Base-by-base conservation (phyloP, 2,888 invertebrate genomes). In the Sarcophaga variegata region DNA sequence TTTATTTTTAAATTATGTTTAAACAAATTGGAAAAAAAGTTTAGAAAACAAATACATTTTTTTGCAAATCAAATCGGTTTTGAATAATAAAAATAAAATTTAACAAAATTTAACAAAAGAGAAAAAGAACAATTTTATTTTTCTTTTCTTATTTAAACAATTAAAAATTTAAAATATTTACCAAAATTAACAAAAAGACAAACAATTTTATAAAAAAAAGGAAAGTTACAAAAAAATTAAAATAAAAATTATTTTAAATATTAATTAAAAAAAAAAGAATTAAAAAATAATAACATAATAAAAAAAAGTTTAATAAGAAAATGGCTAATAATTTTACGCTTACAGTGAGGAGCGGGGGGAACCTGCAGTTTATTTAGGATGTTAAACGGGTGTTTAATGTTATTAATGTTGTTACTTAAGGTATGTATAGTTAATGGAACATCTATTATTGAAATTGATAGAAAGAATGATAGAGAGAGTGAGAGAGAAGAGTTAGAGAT, bases 211-310 rank as follows among this genome's bases (percentile, higher is more conserved):
- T 54, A 54, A 22, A 66, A 20, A 71, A 77, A 83, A 66, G 45
- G 11, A 76, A 54, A 54, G 4, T 54, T 4, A 14, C 14, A 14
- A 12, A 54, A 54, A 14, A 12, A 12, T 3, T 1, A 49, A 12
- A 60, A 71, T 22, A 22, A 71, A 14, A 66, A 27, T 70, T 20
- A 63, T 70, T 20, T 63, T 59, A 70, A 71, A 64, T 70, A 78
- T 47, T 90, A 91, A 90, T 90, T 90, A 88, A 89, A 90, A 89
- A 20, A 66, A 45, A 25, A 60, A 62, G 27, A 69, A 63, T 22
- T 27, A 71, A 67, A 83, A 74, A 59, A 60, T 89, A 64, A n/a
- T 78, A 37, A 37, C 37, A 8, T 78, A 78, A 60, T 45, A 71
- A 74, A 71, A 49, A 25, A 74, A n/a, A 20, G n/a, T 74, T 77